phyloP scores from a whole-genome alignment of 2,113 vertebrate species.

The Amblyopsis rosae region DNA sequence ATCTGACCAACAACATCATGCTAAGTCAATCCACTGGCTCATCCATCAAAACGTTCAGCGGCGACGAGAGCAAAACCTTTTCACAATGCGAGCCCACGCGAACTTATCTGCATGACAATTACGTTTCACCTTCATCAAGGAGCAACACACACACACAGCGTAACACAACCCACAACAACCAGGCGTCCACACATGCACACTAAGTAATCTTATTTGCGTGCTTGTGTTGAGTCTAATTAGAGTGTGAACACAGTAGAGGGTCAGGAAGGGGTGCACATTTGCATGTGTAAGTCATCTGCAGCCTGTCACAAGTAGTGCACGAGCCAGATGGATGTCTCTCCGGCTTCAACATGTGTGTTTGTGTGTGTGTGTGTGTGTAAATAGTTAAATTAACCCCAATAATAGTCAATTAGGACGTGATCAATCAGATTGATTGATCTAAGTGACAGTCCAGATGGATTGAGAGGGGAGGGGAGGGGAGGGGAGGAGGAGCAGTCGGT shows the following conservation, averaged over 20 bases:
- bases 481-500: not conserved
- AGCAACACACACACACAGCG: constrained; percentile 58
- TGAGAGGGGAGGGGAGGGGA: constrained; percentile 53
- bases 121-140: constrained; percentile 98
- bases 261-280: constrained; percentile 89
- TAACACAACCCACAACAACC: constrained; percentile 5
- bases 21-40: constrained; percentile 52
- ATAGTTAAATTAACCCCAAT: constrained; percentile 99
- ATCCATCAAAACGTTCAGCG: constrained; percentile 77
- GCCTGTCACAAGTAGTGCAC: constrained; percentile 93
- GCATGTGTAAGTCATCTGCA: constrained; percentile 99
- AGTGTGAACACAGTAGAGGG: constrained; percentile 86
- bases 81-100: constrained; percentile 80
- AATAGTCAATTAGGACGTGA: constrained; percentile 94
- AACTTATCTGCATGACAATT: constrained; percentile 98
- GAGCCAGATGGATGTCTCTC: constrained; percentile 89
- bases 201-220: constrained; percentile 97
- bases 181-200: constrained; percentile 30
- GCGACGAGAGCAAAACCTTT: constrained; percentile 84
- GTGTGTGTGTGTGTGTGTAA: constrained; percentile 76
- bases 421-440: constrained; percentile 99
- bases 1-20: constrained; percentile 35
- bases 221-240: constrained; percentile 98
- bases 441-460: constrained; percentile 92
- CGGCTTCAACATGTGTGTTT: constrained; percentile 32